Base-by-base conservation (phyloP, 35 echinoderm and acorn worm species). In the Apostichopus californicus region DNA sequence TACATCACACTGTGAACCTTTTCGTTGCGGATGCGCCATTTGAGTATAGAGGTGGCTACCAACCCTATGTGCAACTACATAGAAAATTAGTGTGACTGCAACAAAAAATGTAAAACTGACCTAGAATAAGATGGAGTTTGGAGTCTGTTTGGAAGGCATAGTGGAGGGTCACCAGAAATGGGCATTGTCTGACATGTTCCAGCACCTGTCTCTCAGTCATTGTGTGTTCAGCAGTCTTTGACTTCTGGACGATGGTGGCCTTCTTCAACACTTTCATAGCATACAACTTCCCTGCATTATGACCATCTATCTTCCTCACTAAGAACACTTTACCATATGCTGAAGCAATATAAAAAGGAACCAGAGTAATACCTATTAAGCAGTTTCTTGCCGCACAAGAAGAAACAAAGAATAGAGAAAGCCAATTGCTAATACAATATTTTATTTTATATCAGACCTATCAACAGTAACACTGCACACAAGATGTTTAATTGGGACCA, bases 261-360 rank as follows among this genome's bases (percentile, higher is more conserved):
- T 99, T 99, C 93, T 99, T 96, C n/a, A 99, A 59, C 5, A 99
- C 97, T 87, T 99, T 99, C 97, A 99, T 99, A 28, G 97, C 97
- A 92, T 93, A 99, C n/a, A 99, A 91, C 68, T 95, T 93, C 21
- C 97, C 93, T 17, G 18, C 25, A 83, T 99, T 90, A 79, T 99
- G 92, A 22, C 93, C 95, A 34, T 93, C 92, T 1, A 95, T 86
- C 77, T 99, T 99, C 55, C 97, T 86, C 5, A 99, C 97, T 54
- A 99, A 93, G 93, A 99, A 99, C 24, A 99, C 97, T 93, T 99
- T 99, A 59, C 97, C 97, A 92, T 99, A 99, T 9, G 97, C 97
- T 99, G 77, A 5, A 95, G 34, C 34, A 46, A 46, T 46, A 46
- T 46, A 46, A 46, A 46, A 46, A 46, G 34, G 34, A 46, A 46